phyloP scores from a whole-genome alignment of 2,888 invertebrate species.

The Frankliniella intonsa region DNA sequence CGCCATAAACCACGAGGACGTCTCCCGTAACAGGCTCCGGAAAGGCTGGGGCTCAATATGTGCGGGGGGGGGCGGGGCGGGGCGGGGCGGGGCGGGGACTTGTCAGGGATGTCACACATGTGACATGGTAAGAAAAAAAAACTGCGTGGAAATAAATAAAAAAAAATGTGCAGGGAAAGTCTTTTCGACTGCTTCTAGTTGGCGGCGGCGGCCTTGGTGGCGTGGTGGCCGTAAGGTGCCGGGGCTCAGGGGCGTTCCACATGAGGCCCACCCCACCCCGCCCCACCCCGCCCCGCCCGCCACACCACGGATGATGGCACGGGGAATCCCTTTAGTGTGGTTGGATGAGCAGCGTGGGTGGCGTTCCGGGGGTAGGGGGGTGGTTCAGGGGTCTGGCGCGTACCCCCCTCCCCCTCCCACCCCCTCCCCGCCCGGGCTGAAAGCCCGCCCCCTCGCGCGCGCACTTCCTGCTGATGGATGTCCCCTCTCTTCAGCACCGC shows the following conservation, averaged over 20 bases:
- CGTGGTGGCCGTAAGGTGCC: neutral
- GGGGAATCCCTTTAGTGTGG: slow-evolving; percentile 21
- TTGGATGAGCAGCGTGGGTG: neutral
- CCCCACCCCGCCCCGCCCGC: neutral
- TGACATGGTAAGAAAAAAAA: neutral
- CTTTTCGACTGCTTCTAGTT: neutral
- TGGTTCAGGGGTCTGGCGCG: neutral
- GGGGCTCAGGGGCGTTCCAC: neutral
- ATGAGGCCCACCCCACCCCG: neutral
- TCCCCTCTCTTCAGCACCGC: neutral
- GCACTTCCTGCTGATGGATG: slow-evolving; percentile 1
- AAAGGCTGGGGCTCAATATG: no score
- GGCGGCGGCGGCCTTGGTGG: neutral
- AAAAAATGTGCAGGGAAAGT: neutral
- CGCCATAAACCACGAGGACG: no score
- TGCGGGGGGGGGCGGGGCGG: no score
- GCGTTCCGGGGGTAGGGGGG: neutral
- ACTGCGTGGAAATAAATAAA: neutral
- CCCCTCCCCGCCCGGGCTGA: neutral
- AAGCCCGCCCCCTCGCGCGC: neutral
- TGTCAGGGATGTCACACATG: no score
- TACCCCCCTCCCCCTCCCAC: neutral
- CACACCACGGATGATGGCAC: neutral
- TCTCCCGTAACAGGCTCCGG: no score
- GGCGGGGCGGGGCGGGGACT: no score